Conservation (phyloP, 1,140 invertebrate species). For the Laupala kohalensis region DNA sequence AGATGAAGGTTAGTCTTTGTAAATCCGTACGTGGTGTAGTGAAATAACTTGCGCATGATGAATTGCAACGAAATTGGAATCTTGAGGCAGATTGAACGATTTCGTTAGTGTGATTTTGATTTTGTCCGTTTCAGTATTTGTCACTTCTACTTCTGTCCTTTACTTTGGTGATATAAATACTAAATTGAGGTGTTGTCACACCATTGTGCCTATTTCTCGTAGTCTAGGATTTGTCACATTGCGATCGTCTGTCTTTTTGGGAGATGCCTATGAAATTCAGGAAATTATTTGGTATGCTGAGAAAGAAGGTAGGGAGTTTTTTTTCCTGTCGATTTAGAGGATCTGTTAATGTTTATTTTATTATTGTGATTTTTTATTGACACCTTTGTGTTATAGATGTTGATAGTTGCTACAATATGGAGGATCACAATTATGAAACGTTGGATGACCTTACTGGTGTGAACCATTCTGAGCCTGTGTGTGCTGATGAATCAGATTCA, state of each 20-base stretch:
- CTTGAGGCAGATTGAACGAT: no score
- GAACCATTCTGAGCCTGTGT: not conserved
- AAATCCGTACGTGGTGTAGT: not conserved
- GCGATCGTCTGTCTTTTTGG: constrained; percentile 5
- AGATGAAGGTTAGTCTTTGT: constrained; percentile 9
- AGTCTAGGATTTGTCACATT: constrained; percentile 5
- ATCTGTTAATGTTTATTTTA: not conserved
- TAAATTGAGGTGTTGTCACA: not conserved
- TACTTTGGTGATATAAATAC: constrained; percentile 4
- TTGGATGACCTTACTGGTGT: constrained; percentile 3
- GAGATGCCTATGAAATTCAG: constrained; percentile 10
- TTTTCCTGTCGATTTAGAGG: no score
- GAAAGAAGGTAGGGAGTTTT: constrained; percentile 5
- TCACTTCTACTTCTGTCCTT: constrained; percentile 9
- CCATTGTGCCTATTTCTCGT: not conserved
- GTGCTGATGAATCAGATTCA: constrained; percentile 9
- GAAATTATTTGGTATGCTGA: constrained; percentile 8
- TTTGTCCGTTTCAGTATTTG: constrained; percentile 9
- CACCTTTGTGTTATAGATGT: not conserved
- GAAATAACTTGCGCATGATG: no score
- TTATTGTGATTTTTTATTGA: constrained; percentile 2
- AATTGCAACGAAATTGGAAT: no score
- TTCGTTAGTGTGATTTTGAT: not conserved
- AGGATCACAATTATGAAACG: constrained; percentile 13
- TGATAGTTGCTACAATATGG: constrained; percentile 6